Evolutionary conservation across 2,888 invertebrate species (phyloP).

Genomic region (Psylliodes chrysocephalus): DNA sequence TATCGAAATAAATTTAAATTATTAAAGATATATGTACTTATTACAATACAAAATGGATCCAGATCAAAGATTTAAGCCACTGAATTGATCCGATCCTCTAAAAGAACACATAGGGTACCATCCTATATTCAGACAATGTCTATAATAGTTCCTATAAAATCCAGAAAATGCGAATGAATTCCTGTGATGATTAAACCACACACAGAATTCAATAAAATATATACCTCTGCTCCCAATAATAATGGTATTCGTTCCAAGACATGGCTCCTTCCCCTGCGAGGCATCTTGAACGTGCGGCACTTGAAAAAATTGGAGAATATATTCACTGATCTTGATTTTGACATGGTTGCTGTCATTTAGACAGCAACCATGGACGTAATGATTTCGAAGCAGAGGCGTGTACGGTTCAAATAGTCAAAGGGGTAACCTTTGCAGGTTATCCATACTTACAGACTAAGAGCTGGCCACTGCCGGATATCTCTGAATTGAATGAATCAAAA

Average conservation of each 20-base stretch:
- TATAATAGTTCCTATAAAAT: not conserved
- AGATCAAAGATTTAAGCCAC: not conserved
- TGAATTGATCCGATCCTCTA: not conserved
- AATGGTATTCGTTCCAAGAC: not conserved
- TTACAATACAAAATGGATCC: not conserved
- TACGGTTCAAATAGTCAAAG: too few relatives aligned
- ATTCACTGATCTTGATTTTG: not conserved
- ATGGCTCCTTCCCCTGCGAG: not conserved
- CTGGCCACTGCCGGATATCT: not conserved
- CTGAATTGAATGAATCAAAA: too few relatives aligned
- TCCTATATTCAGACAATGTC: not conserved
- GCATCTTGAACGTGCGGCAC: not conserved
- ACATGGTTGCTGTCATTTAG: not conserved
- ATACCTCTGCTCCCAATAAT: constrained; percentile 5
- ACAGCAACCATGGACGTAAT: not conserved
- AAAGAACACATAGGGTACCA: not conserved
- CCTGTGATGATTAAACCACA: too few relatives aligned
- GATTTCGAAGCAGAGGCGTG: not conserved
- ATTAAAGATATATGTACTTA: too few relatives aligned
- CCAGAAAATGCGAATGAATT: not conserved
- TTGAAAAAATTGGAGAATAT: not conserved
- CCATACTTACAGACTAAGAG: too few relatives aligned
- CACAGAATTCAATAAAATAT: too few relatives aligned
- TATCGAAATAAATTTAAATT: not conserved
- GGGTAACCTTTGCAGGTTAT: too few relatives aligned